Conservation (phyloP, 2,113 vertebrate species). For the Cyprinodon brontotheroides region DNA sequence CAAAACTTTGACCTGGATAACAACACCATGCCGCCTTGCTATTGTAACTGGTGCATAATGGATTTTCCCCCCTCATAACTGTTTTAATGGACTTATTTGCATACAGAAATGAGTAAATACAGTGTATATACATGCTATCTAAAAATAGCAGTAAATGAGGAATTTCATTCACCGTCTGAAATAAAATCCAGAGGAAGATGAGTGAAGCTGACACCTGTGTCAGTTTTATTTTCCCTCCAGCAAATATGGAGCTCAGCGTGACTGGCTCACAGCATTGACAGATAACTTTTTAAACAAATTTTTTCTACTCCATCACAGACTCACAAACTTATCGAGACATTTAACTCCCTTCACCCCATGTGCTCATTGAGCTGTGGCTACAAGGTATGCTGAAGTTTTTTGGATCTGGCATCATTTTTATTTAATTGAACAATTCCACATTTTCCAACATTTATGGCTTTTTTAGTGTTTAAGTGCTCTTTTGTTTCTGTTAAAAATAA, state of each 20-base stretch:
- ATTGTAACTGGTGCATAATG: slow-evolving; percentile 56
- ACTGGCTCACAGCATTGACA: slow-evolving; percentile 37
- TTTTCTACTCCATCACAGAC: neutral
- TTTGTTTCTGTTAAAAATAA: no score
- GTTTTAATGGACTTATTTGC: slow-evolving; percentile 73
- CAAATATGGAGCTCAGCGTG: slow-evolving; percentile 37
- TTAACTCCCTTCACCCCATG: slow-evolving; percentile 19
- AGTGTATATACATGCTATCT: slow-evolving; percentile 55
- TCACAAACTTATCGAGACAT: slow-evolving; percentile 41
- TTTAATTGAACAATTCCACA: neutral
- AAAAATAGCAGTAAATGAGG: slow-evolving; percentile 53
- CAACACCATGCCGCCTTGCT: slow-evolving; percentile 21
- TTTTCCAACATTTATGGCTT: neutral
- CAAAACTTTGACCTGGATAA: slow-evolving; percentile 71
- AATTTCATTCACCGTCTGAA: slow-evolving; percentile 44
- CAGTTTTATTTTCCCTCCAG: slow-evolving; percentile 53
- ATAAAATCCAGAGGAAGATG: slow-evolving; percentile 51
- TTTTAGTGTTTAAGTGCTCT: neutral
- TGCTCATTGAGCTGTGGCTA: slow-evolving; percentile 22
- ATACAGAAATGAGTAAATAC: slow-evolving; percentile 73
- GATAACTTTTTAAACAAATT: slow-evolving; percentile 31
- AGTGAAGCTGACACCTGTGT: slow-evolving; percentile 62
- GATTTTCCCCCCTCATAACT: slow-evolving; percentile 51
- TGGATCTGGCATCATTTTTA: neutral
- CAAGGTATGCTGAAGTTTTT: neutral